Conservation (phyloP, 2,113 vertebrate genomes). For the Myiopsitta monachus region DNA sequence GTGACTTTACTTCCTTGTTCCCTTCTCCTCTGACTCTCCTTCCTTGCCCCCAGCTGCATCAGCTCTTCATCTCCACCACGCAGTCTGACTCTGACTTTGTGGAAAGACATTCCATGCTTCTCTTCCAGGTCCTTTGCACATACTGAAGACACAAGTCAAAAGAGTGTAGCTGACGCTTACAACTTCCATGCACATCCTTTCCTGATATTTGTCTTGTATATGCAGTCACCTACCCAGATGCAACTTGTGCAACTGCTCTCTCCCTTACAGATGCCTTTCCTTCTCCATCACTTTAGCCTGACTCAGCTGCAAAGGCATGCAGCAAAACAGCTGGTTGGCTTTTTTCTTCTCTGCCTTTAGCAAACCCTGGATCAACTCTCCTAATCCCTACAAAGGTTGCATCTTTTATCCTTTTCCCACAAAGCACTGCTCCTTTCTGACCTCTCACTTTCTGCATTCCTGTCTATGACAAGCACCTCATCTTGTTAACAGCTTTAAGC, state of each 20-base stretch:
- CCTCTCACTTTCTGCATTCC: not conserved
- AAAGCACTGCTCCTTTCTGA: not conserved
- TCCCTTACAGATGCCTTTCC: not conserved
- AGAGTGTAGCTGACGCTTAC: fast-evolving
- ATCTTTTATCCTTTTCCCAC: slow-evolving; percentile 3
- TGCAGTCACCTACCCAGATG: not conserved
- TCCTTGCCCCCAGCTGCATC: not conserved
- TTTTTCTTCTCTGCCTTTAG: not conserved
- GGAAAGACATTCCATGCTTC: not conserved
- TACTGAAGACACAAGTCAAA: not conserved
- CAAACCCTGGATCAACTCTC: slow-evolving; percentile 3
- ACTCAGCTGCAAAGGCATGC: not conserved
- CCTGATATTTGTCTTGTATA: not conserved
- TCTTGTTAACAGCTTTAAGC: not conserved
- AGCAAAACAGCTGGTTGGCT: not conserved
- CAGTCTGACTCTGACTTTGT: not conserved
- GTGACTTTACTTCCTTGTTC: not conserved
- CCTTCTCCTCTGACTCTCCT: not conserved
- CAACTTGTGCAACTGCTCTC: not conserved
- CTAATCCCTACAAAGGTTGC: slow-evolving; percentile 19
- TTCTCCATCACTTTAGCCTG: not conserved
- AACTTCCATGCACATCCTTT: not conserved
- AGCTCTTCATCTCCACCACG: not conserved
- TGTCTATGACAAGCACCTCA: not conserved
- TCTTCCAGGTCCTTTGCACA: not conserved